These are phyloP conservation scores for Nibea albiflora DNA, from an alignment of 2,113 vertebrate genomes.

Conservation along the genomic window DNA sequence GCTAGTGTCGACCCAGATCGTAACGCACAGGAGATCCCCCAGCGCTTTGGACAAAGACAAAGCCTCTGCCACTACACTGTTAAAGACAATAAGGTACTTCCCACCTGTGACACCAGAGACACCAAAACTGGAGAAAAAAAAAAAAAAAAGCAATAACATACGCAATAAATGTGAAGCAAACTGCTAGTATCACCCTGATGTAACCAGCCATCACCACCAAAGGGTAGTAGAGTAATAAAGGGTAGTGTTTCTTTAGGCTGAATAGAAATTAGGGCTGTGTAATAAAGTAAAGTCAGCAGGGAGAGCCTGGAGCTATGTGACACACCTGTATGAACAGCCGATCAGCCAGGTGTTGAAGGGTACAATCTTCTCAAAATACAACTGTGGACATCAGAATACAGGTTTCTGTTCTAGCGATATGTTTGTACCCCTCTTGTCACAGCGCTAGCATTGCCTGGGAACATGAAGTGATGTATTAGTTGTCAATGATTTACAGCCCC, in stretches of 20 bases:
- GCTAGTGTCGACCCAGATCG: slow-evolving; percentile 88
- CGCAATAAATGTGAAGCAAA: background rate
- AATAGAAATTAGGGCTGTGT: slow-evolving; percentile 2
- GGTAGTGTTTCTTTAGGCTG: background rate
- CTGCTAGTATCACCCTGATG: too few relatives aligned
- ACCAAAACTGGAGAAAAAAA: background rate
- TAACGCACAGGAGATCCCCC: slow-evolving; percentile 90
- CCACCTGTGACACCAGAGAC: background rate
- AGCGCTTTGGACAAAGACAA: slow-evolving; percentile 94
- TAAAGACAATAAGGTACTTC: slow-evolving; percentile 91
- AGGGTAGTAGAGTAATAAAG: background rate
- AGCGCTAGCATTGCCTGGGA: slow-evolving; percentile 28
- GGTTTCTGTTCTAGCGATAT: slow-evolving; percentile 23
- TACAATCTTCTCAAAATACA: slow-evolving; percentile 32
- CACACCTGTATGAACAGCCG: slow-evolving; percentile 30
- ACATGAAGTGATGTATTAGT: slow-evolving; percentile 3
- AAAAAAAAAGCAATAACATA: background rate
- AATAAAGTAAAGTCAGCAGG: slow-evolving; percentile 5
- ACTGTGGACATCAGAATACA: slow-evolving; percentile 1
- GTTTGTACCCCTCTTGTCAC: slow-evolving; percentile 20
- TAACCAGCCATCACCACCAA: background rate
- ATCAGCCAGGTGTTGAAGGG: slow-evolving; percentile 18
- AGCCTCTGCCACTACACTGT: slow-evolving; percentile 98
- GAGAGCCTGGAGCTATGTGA: slow-evolving; percentile 32
- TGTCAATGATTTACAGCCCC: background rate